A percentile compares a stretch with the other conserved stretches of the same genome.
Evolutionary conservation across 2,888 invertebrate genomes (phyloP).

Genomic region (Heteromurus nitidus): DNA sequence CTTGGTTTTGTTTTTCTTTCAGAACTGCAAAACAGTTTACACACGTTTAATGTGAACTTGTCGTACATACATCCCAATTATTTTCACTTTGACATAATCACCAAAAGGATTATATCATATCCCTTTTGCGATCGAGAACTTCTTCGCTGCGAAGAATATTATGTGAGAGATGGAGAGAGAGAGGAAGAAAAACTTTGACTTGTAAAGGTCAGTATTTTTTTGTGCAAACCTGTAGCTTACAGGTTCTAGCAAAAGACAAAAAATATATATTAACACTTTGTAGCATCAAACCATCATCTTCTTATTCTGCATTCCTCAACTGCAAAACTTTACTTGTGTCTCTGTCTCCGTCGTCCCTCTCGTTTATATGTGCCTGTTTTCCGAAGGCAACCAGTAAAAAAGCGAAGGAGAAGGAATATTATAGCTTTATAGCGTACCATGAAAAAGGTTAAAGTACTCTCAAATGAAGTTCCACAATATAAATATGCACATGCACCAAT

Average conservation of each 20-base stretch:
- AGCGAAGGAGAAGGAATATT: not conserved
- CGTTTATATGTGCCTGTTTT: conserved; percentile 4
- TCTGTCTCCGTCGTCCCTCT: too few relatives aligned
- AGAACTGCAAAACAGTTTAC: too few relatives aligned
- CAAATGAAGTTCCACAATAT: not conserved
- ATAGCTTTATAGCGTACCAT: conserved; percentile 27
- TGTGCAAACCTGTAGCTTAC: not conserved
- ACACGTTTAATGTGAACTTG: too few relatives aligned
- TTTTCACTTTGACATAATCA: conserved; percentile 34
- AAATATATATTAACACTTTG: too few relatives aligned
- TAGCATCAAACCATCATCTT: too few relatives aligned
- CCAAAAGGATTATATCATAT: conserved; percentile 1
- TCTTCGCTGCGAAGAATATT: too few relatives aligned
- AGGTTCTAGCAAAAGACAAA: too few relatives aligned
- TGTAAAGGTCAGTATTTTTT: not conserved
- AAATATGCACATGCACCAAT: not conserved
- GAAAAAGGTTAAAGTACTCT: conserved; percentile 37
- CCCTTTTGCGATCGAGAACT: not conserved
- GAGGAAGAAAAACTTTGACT: not conserved
- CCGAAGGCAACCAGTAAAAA: too few relatives aligned
- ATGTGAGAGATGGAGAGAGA: not conserved
- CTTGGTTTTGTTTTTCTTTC: too few relatives aligned
- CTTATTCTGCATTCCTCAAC: too few relatives aligned
- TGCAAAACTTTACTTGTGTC: too few relatives aligned
- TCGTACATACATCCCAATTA: conserved; percentile 27